These are phyloP conservation scores for Tribolium castaneum DNA, from an alignment of 1,140 invertebrate species.

Conservation along the genomic window DNA sequence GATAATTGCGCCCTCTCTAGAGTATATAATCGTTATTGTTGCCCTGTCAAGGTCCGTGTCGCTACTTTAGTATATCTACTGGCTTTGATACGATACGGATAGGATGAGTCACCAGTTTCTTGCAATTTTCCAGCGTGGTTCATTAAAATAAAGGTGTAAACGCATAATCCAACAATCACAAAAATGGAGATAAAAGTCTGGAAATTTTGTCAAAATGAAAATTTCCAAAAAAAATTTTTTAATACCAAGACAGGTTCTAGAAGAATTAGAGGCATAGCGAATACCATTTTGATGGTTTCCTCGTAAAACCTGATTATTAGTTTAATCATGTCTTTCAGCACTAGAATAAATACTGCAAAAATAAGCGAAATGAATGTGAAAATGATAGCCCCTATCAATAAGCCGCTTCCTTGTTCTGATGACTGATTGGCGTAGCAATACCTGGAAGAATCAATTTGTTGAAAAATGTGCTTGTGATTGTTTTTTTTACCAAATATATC, in stretches of 20 bases:
- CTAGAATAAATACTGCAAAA: not conserved
- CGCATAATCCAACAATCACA: not conserved
- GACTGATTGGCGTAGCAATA: not conserved
- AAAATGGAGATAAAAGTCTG: constrained; percentile 11
- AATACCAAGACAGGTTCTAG: constrained; percentile 14
- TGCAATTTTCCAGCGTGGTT: not conserved
- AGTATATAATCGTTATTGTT: no score
- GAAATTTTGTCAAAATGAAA: not conserved
- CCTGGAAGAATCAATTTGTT: not conserved
- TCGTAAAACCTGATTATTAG: constrained; percentile 16
- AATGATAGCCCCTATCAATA: not conserved
- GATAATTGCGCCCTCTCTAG: no score
- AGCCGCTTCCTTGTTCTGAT: not conserved
- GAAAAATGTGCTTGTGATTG: not conserved
- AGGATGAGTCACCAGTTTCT: not conserved
- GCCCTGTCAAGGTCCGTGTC: no score
- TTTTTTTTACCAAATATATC: constrained; percentile 10
- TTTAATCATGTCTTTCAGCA: not conserved
- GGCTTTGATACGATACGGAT: no score
- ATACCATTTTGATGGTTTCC: constrained; percentile 13
- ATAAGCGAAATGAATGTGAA: constrained; percentile 11
- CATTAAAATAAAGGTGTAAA: constrained; percentile 4
- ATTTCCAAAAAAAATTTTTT: no score
- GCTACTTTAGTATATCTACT: no score
- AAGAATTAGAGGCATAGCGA: constrained; percentile 2